Percentiles rank a stretch among this genome's conserved stretches.
phyloP scores from a whole-genome alignment of 1,140 invertebrate species.

The Steinernema feltiae region DNA sequence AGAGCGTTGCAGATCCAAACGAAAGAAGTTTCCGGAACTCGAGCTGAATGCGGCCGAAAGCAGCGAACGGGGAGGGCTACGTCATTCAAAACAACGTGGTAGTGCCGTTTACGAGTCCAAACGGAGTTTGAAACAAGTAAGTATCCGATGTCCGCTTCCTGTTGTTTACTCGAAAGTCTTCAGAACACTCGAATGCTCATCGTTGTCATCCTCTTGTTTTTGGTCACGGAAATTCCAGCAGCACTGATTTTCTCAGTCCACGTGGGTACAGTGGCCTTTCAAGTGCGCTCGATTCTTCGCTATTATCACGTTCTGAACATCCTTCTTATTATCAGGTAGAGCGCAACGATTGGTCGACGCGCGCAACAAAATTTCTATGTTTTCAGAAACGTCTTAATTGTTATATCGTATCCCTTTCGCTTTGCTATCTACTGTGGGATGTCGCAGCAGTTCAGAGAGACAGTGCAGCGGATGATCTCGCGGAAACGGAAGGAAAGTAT shows the following conservation, averaged over 20 bases:
- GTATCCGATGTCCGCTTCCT: not conserved
- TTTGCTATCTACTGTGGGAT: conserved; percentile 56
- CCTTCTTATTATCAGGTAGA: conserved; percentile 52
- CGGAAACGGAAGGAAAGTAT: not conserved
- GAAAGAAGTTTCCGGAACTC: conserved; percentile 4
- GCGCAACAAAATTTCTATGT: conserved; percentile 12
- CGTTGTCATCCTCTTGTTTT: conserved; percentile 50
- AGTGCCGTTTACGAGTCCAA: conserved; percentile 43
- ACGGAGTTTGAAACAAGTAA: conserved; percentile 51
- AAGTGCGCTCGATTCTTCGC: conserved; percentile 42
- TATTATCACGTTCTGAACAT: conserved; percentile 52
- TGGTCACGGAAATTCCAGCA: conserved; percentile 53
- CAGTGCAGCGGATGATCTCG: conserved; percentile 39
- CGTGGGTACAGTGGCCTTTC: conserved; percentile 47
- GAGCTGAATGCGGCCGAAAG: not conserved
- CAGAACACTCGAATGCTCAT: conserved; percentile 53
- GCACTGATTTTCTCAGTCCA: conserved; percentile 52
- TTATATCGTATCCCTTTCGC: conserved; percentile 51
- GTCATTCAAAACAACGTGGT: conserved; percentile 26
- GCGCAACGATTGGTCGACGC: not conserved
- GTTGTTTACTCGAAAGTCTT: not conserved
- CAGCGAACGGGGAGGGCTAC: not conserved
- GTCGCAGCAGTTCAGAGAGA: conserved; percentile 53
- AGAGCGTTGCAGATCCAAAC: not conserved
- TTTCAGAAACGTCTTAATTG: conserved; percentile 54